A percentile compares a stretch with the other conserved stretches of the same genome.
Evolutionary conservation across 2,888 invertebrate species (phyloP).

Genomic region (Synanthedon tipuliformis): DNA sequence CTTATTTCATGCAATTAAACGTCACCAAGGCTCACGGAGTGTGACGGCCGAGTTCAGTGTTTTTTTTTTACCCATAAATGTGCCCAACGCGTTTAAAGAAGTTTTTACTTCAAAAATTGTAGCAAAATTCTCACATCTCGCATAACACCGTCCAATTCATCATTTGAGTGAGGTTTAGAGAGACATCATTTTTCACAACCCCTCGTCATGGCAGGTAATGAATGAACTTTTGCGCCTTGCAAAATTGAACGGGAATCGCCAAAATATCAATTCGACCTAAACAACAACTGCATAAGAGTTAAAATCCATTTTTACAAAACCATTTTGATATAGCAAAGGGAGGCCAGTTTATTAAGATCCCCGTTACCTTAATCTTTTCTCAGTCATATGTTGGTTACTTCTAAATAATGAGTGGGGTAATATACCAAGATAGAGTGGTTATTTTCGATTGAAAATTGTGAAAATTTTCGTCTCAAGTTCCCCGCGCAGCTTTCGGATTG

Average conservation of each 20-base stretch:
- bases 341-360: not conserved
- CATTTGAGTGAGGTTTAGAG: slow-evolving; percentile 9
- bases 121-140: not conserved
- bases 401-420: not conserved
- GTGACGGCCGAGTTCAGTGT: too few species aligned
- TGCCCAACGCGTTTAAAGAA: too few species aligned
- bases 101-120: too few species aligned
- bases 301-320: not conserved
- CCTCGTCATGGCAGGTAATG: slow-evolving; percentile 14
- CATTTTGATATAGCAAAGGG: not conserved
- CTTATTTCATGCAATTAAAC: too few species aligned
- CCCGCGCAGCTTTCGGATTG: not conserved
- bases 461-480: slow-evolving; percentile 1
- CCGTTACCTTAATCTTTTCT: not conserved
- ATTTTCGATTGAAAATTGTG: slow-evolving; percentile 1
- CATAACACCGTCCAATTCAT: slow-evolving; percentile 2
- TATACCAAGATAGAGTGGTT: not conserved
- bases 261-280: not conserved
- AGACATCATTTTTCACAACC: slow-evolving; percentile 16
- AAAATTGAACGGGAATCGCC: not conserved
- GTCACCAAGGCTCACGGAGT: too few species aligned
- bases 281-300: not conserved
- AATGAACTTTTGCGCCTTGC: slow-evolving; percentile 9
- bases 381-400: not conserved
- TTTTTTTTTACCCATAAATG: too few species aligned